Evolutionary conservation across 2,888 invertebrate species (phyloP).

Genomic region (Drosophila silvestris): DNA sequence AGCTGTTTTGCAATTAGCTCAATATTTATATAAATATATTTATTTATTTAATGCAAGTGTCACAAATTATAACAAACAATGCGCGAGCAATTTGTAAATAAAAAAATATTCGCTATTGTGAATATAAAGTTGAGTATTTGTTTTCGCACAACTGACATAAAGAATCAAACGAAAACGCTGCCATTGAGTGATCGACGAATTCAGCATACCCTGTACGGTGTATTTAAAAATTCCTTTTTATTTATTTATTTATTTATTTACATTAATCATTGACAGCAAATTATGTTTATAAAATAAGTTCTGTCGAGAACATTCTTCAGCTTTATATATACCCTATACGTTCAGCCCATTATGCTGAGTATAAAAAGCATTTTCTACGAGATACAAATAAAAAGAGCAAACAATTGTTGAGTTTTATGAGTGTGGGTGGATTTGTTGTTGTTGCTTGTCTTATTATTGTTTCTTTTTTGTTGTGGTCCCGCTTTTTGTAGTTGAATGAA

Average conservation of each 20-base stretch:
- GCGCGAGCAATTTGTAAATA: slow-evolving; percentile 32
- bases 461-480: slow-evolving; percentile 21
- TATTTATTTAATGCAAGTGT: slow-evolving; percentile 30
- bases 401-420: slow-evolving; percentile 20
- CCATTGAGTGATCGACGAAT: not conserved
- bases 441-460: slow-evolving; percentile 9
- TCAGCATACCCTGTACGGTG: not conserved
- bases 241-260: not conserved
- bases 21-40: slow-evolving; percentile 17
- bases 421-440: slow-evolving; percentile 30
- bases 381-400: slow-evolving; percentile 16
- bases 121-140: slow-evolving; percentile 1
- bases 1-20: slow-evolving; percentile 18
- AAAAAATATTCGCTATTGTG: slow-evolving; percentile 3
- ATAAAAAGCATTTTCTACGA: not conserved
- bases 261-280: not conserved
- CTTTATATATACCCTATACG: not conserved
- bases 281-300: not conserved
- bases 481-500: slow-evolving; percentile 34
- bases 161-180: not conserved
- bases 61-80: slow-evolving; percentile 39
- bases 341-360: not conserved
- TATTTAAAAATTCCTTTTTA: not conserved
- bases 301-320: not conserved
- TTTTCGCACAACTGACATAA: slow-evolving; percentile 18